These are phyloP conservation scores for Cyaniris semiargus DNA, from an alignment of 2,888 invertebrate species.

Conservation along the genomic window DNA sequence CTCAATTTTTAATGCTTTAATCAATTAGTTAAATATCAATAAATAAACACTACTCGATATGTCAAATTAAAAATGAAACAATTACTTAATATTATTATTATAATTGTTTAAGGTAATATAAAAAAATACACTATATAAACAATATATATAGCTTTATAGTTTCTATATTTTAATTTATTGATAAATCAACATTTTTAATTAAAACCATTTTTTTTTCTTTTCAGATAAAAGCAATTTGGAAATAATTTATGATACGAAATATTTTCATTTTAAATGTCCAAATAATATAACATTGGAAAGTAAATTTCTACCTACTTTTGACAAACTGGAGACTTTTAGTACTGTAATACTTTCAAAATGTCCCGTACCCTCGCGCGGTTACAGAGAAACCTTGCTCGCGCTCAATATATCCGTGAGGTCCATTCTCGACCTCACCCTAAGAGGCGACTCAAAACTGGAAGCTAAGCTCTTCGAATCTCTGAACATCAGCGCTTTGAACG, in stretches of 20 bases:
- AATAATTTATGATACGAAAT: neutral
- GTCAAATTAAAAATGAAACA: no score
- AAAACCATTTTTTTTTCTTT: neutral
- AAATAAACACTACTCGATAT: no score
- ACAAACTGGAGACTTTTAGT: neutral
- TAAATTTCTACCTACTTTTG: neutral
- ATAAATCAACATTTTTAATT: neutral
- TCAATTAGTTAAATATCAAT: no score
- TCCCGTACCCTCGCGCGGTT: neutral
- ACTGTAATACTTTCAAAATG: neutral
- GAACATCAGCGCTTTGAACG: neutral
- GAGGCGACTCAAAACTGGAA: neutral
- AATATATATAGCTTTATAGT: no score
- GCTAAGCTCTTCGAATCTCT: neutral
- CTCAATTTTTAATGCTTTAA: no score
- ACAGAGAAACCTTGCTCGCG: neutral
- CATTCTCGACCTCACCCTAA: neutral
- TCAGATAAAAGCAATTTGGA: neutral
- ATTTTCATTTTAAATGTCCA: neutral
- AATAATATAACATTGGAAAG: conserved; percentile 1
- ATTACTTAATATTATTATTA: no score
- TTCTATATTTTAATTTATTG: no score
- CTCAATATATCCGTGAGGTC: conserved; percentile 16
- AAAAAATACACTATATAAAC: no score
- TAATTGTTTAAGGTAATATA: no score